phyloP scores from a whole-genome alignment of 2,888 invertebrate genomes.

The Lasius fuliginosus region DNA sequence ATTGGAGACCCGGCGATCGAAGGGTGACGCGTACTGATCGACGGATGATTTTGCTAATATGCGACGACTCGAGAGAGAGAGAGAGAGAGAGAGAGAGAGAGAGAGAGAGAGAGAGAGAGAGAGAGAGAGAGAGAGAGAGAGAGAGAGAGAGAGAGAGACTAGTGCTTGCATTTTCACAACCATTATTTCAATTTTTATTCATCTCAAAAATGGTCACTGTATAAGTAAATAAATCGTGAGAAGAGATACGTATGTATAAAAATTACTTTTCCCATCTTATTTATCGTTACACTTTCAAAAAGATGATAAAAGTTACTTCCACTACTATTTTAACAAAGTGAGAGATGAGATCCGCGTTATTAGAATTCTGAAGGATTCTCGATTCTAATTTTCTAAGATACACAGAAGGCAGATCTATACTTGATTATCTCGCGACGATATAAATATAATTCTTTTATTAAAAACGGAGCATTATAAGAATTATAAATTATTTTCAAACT shows the following conservation, averaged over 20 bases:
- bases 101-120: neutral
- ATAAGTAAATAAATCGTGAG: neutral
- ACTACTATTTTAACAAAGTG: neutral
- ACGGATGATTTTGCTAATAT: slow-evolving; percentile 56
- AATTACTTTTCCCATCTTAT: neutral
- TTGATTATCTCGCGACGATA: slow-evolving; percentile 1
- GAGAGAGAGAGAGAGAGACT: neutral
- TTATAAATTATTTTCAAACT: slow-evolving; percentile 17
- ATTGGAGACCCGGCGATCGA: slow-evolving; percentile 63
- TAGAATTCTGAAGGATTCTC: neutral
- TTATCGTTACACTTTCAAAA: neutral
- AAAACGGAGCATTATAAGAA: neutral
- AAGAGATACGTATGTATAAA: neutral
- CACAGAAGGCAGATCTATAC: neutral
- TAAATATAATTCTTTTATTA: neutral
- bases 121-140: neutral
- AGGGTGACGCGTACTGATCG: slow-evolving; percentile 58
- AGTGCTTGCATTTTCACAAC: neutral
- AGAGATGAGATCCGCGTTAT: neutral
- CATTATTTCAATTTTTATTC: slow-evolving; percentile 5
- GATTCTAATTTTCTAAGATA: slow-evolving; percentile 19
- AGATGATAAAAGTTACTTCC: neutral
- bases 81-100: neutral
- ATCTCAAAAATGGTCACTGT: neutral
- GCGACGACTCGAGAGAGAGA: slow-evolving; percentile 4